phyloP scores from a whole-genome alignment of 2,797 vertebrate genomes.

The Platyrinchus mystaceus region DNA sequence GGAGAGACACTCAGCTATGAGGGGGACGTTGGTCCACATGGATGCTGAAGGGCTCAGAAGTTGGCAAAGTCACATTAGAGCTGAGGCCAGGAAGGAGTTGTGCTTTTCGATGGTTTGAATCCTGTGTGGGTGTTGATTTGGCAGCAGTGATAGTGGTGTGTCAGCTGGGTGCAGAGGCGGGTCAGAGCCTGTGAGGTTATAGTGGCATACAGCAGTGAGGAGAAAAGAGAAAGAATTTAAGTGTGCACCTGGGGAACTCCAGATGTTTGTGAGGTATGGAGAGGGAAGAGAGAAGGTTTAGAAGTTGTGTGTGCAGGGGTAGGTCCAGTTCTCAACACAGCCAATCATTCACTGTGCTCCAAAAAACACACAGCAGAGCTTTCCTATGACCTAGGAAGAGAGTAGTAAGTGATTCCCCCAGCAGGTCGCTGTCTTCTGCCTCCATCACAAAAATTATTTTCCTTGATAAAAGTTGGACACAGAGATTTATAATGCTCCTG shows the following conservation, averaged over 20 bases:
- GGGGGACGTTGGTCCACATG: neutral
- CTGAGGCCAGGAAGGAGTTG: neutral
- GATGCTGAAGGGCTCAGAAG: neutral
- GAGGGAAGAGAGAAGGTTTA: neutral
- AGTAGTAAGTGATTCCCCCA: neutral
- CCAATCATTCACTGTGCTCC: neutral
- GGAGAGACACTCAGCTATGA: neutral
- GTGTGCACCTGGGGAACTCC: neutral
- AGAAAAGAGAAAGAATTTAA: neutral
- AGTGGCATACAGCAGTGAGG: neutral
- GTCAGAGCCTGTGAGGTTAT: neutral
- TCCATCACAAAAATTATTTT: neutral
- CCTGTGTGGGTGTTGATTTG: neutral
- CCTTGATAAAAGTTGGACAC: neutral
- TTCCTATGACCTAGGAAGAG: neutral
- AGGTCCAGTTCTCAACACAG: neutral
- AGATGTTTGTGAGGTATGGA: neutral
- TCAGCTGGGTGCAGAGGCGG: neutral
- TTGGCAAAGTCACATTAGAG: neutral
- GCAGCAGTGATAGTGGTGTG: neutral
- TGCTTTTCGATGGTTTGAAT: neutral
- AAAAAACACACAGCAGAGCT: neutral
- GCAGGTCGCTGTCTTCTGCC: neutral
- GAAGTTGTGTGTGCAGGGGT: neutral
- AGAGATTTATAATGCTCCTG: neutral